These are phyloP conservation scores for Zootoca vivipara DNA, from an alignment of 2,113 vertebrate species.

Conservation along the genomic window DNA sequence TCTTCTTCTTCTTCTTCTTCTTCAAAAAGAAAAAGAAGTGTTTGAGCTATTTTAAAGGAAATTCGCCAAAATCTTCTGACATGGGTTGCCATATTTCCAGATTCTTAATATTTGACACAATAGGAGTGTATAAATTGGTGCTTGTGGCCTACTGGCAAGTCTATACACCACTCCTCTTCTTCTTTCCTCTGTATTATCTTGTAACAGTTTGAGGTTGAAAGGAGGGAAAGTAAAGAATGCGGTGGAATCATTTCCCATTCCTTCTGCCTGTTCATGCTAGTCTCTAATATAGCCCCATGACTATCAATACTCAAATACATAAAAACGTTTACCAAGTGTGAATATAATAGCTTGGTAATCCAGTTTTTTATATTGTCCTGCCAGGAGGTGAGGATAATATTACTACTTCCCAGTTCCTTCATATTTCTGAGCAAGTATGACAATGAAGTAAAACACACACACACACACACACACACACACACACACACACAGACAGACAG, in stretches of 20 bases:
- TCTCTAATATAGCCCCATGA: background rate
- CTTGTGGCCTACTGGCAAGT: background rate
- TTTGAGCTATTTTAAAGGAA: no score
- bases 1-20: no score
- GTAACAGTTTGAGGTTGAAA: background rate
- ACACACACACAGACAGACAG: no score
- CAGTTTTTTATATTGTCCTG: background rate
- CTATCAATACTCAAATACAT: background rate
- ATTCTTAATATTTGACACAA: background rate
- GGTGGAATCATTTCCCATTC: background rate
- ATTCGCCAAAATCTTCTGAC: no score
- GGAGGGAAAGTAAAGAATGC: background rate
- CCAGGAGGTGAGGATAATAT: background rate
- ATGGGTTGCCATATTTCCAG: no score
- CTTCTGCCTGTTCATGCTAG: background rate
- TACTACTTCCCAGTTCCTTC: background rate
- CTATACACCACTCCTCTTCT: background rate
- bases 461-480: no score
- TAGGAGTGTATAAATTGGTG: background rate
- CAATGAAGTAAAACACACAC: background rate
- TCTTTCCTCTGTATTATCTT: background rate
- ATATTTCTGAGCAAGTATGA: background rate
- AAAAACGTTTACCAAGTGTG: background rate
- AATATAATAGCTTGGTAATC: background rate
- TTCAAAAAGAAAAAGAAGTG: no score